These are phyloP conservation scores for Scolopax rusticola DNA, from an alignment of 2,797 vertebrate species.

Conservation along the genomic window DNA sequence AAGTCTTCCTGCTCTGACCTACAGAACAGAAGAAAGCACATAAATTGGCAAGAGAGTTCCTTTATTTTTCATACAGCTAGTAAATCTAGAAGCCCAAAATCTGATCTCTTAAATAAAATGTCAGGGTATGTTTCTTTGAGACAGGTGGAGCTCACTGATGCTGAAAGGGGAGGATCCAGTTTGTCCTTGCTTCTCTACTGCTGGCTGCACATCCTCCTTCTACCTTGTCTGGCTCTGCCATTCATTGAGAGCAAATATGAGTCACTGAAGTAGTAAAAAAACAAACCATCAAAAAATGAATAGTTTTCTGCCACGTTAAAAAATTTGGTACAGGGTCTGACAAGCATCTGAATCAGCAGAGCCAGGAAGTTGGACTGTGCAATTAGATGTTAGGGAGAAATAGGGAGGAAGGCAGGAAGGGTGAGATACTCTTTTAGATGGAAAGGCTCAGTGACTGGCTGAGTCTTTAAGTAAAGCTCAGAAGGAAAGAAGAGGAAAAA, in stretches of 20 bases:
- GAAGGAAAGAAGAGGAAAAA: not conserved
- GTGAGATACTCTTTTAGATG: not conserved
- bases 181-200: not conserved
- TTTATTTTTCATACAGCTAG: not conserved
- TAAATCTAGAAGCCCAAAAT: not conserved
- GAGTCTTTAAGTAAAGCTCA: not conserved
- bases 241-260: not conserved
- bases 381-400: conserved; percentile 1
- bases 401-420: not conserved
- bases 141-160: not conserved
- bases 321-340: not conserved
- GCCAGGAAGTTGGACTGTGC: not conserved
- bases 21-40: not conserved
- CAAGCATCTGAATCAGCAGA: not conserved
- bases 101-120: not conserved
- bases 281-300: not conserved
- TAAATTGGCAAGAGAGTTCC: not conserved
- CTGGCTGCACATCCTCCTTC: not conserved
- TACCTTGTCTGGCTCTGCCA: not conserved
- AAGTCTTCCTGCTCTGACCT: not conserved
- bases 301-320: not conserved
- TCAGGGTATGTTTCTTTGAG: not conserved
- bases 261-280: not conserved
- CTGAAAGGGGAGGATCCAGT: not conserved
- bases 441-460: not conserved